phyloP scores from a whole-genome alignment of 1,140 invertebrate genomes.

The Nasonia giraulti region DNA sequence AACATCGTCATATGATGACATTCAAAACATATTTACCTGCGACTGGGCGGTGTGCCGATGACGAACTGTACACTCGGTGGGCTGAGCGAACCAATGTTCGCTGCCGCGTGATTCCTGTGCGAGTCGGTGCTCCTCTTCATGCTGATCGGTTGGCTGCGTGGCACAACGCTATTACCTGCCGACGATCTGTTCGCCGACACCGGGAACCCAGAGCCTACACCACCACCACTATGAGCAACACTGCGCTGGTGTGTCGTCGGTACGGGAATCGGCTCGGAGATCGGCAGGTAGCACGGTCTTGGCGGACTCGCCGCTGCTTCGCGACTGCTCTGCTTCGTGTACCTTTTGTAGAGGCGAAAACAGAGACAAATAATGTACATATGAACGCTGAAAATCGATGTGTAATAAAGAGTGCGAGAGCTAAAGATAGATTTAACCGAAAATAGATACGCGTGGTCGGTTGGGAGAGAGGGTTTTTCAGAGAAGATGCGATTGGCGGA shows the following conservation, averaged over 20 bases:
- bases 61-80: slow-evolving; percentile 93
- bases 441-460: neutral
- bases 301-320: slow-evolving; percentile 77
- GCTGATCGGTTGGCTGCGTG: slow-evolving; percentile 88
- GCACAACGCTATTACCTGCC: slow-evolving; percentile 76
- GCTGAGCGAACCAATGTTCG: slow-evolving; percentile 90
- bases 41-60: slow-evolving; percentile 90
- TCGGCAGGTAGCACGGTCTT: slow-evolving; percentile 81
- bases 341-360: neutral
- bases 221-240: slow-evolving; percentile 60
- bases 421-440: neutral
- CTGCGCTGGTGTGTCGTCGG: slow-evolving; percentile 76
- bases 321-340: slow-evolving; percentile 65
- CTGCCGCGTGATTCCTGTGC: slow-evolving; percentile 77
- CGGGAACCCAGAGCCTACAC: slow-evolving; percentile 32
- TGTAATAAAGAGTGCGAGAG: neutral
- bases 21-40: slow-evolving; percentile 63
- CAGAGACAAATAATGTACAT: neutral
- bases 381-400: neutral
- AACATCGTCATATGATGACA: too few species aligned
- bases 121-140: slow-evolving; percentile 81
- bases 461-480: neutral
- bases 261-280: slow-evolving; percentile 85
- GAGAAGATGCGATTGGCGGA: neutral
- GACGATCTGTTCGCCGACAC: slow-evolving; percentile 24